These are phyloP conservation scores for Hoplodrina ambigua DNA, from an alignment of 2,888 invertebrate species.

Conservation along the genomic window DNA sequence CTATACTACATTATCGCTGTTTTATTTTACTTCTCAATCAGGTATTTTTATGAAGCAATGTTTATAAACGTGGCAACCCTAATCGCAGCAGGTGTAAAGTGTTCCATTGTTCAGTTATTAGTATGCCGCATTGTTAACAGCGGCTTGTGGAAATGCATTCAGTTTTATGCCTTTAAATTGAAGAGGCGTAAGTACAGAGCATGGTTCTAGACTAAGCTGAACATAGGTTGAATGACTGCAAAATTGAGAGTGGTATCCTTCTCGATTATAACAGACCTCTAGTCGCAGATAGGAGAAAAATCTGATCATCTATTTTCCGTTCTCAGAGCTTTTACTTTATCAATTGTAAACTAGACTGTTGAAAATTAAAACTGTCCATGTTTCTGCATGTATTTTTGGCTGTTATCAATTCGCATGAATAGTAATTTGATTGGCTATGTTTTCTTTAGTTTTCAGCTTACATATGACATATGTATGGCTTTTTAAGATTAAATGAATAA, in stretches of 20 bases:
- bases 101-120: constrained; percentile 70
- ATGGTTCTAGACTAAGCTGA: neutral
- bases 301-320: too few species aligned
- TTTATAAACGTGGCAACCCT: constrained; percentile 35
- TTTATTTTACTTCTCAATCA: neutral
- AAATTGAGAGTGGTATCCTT: neutral
- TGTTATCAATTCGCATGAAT: too few species aligned
- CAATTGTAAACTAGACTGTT: too few species aligned
- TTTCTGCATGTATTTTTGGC: too few species aligned
- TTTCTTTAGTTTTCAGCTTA: too few species aligned
- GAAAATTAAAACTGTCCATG: too few species aligned
- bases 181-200: constrained; percentile 1
- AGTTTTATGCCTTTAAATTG: constrained; percentile 29
- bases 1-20: too few species aligned
- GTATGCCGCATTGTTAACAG: constrained; percentile 50
- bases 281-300: neutral
- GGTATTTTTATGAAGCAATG: constrained; percentile 3
- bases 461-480: too few species aligned
- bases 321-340: too few species aligned
- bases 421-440: too few species aligned
- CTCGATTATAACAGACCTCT: neutral
- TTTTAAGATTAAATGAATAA: too few species aligned
- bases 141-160: constrained; percentile 27
- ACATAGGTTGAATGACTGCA: neutral
- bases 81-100: constrained; percentile 71